Conservation (phyloP, 2,888 invertebrate genomes). For the Drosophila affinis region DNA sequence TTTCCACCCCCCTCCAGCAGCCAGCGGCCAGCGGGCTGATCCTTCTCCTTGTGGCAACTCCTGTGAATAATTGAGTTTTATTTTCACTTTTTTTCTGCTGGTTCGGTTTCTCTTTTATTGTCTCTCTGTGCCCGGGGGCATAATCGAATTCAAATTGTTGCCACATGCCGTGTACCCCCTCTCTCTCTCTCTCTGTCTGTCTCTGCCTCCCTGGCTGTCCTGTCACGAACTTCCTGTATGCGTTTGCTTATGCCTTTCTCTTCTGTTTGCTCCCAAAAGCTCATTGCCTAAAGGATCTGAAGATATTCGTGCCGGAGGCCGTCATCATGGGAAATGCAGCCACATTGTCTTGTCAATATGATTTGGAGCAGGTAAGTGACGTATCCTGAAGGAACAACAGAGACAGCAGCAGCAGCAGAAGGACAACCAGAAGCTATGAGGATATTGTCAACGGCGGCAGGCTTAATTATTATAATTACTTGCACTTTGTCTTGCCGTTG, state of each 20-base stretch:
- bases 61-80: constrained; percentile 42
- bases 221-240: not conserved
- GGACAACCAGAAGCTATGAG: constrained; percentile 26
- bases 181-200: too few relatives aligned
- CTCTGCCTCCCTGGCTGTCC: not conserved
- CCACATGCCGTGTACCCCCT: constrained; percentile 14
- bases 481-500: constrained; percentile 70
- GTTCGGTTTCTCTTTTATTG: constrained; percentile 52
- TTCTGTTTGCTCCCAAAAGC: constrained; percentile 42
- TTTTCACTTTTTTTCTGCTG: constrained; percentile 6
- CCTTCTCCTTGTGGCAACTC: constrained; percentile 12
- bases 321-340: constrained; percentile 84
- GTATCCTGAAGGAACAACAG: constrained; percentile 39
- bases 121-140: constrained; percentile 55
- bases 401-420: not conserved
- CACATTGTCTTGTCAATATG: constrained; percentile 84
- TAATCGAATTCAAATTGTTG: constrained; percentile 64
- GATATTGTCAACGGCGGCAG: constrained; percentile 56
- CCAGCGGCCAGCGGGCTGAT: not conserved
- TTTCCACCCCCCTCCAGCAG: too few relatives aligned
- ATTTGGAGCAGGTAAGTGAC: constrained; percentile 83
- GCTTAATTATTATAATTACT: constrained; percentile 77
- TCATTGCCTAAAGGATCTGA: constrained; percentile 83
- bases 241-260: too few relatives aligned
- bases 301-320: constrained; percentile 84